Evolutionary conservation across 2,797 vertebrate genomes (phyloP), one percentile per base, ranked within the genome.

Genomic region (Vireo griseus): DNA sequence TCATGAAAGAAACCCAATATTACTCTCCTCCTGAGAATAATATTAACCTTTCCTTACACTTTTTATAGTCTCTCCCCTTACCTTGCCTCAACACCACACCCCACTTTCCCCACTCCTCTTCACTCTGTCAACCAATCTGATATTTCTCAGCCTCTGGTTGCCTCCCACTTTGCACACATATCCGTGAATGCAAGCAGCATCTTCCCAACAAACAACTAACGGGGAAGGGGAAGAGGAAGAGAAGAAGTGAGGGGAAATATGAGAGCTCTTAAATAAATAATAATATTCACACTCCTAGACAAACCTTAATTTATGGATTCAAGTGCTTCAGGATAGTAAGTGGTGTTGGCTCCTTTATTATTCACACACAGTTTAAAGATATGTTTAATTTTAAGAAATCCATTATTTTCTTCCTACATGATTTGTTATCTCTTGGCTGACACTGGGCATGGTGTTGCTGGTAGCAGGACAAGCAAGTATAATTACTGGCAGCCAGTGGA

Each of bases 241-340:
- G 77, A 78, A 82, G 57, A 17, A 29, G 59, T 55, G 45, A 91
- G 69, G 44, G n/a, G 94, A 96, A 93, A 96, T 9, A 4, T 82
- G 93, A 97, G 92, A 94, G 20, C 44, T 69, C 50, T 74, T 97
- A 89, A 97, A 97, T 97, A 96, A 96, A 59, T 95, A 73, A 96
- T 91, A 72, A 71, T 61, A 92, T 84, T 95, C 82, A 95, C 77
- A 71, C 77, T 79, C 73, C 90, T 79, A 69, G 9, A 52, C 73
- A 88, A 88, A 94, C 51, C 63, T 95, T 63, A 87, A 86, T 76
- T 93, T 79, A 85, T 44, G 55, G 67, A 57, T 61, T 73, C 85
- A 84, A 78, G 42, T 37, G 28, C 68, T 88, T 75, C 2, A 1
- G 57, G 65, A 77, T 77, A 88, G 67, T 9, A 69, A 85, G 21